Conservation (phyloP, 2,797 vertebrate species). For the Lacerta viridis region DNA sequence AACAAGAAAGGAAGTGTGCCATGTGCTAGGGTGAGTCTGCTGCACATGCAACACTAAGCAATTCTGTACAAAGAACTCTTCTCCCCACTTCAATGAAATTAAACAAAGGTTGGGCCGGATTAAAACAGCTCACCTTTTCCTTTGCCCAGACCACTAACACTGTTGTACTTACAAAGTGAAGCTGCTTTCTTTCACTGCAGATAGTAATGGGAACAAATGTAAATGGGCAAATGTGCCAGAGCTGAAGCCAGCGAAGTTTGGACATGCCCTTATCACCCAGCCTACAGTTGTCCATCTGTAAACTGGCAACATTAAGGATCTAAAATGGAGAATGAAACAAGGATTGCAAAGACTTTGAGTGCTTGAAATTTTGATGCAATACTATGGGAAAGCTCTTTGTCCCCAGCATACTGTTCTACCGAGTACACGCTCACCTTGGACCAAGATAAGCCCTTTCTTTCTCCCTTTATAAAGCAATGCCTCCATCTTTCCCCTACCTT, state of each 20-base stretch:
- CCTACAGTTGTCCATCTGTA: background rate
- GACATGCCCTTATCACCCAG: background rate
- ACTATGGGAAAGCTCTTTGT: background rate
- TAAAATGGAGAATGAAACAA: background rate
- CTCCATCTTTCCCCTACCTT: background rate
- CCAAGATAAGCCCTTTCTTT: background rate
- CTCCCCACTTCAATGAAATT: background rate
- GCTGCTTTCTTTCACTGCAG: background rate
- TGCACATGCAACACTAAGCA: background rate
- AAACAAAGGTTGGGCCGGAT: background rate
- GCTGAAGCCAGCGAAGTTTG: background rate
- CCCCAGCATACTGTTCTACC: background rate
- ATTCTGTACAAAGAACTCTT: background rate
- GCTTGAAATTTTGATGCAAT: background rate
- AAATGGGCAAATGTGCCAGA: background rate
- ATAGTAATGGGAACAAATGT: background rate
- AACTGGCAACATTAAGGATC: background rate
- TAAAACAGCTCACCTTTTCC: background rate
- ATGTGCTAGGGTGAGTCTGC: background rate
- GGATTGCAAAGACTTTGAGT: background rate
- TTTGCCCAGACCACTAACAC: background rate
- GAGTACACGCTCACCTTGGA: background rate
- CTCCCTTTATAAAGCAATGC: background rate
- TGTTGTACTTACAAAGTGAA: background rate
- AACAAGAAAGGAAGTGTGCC: conserved; percentile 5